Conservation (phyloP, 1,140 invertebrate species). For the Drosophila quadrilineata region DNA sequence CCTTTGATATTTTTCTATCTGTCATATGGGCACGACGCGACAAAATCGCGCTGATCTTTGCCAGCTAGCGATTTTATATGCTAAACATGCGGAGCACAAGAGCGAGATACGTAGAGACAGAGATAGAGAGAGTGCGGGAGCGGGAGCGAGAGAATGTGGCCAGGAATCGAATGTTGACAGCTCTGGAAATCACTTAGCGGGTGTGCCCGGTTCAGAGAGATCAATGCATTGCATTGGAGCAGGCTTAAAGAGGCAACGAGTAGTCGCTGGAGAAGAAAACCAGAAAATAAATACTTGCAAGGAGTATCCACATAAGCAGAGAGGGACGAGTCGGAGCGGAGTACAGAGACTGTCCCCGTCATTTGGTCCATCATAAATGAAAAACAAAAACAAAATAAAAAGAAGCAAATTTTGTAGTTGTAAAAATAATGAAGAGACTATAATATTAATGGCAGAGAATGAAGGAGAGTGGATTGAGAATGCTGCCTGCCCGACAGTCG, state of each 20-base stretch:
- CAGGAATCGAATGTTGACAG: slow-evolving; percentile 1
- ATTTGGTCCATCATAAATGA: slow-evolving; percentile 24
- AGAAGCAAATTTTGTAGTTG: slow-evolving; percentile 33
- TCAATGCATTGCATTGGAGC: slow-evolving; percentile 23
- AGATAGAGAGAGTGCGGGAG: slow-evolving; percentile 16
- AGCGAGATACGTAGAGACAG: slow-evolving; percentile 1
- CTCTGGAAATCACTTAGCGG: slow-evolving; percentile 59
- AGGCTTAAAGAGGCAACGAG: slow-evolving; percentile 11
- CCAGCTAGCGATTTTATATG: slow-evolving; percentile 46
- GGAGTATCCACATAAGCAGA: neutral
- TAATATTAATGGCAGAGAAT: slow-evolving; percentile 6
- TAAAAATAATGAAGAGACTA: slow-evolving; percentile 39
- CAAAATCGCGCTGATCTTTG: slow-evolving; percentile 17
- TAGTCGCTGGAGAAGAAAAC: neutral
- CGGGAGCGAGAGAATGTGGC: neutral
- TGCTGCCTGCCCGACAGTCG: too few species aligned
- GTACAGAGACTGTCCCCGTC: slow-evolving; percentile 8
- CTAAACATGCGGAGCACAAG: slow-evolving; percentile 33
- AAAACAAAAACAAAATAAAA: neutral
- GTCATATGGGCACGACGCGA: slow-evolving; percentile 43
- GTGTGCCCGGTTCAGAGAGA: slow-evolving; percentile 31
- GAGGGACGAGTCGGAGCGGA: neutral
- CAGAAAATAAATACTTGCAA: too few species aligned
- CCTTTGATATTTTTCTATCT: slow-evolving; percentile 12
- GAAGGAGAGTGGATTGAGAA: too few species aligned